Evolutionary conservation across 2,888 invertebrate genomes (phyloP), one percentile per base, ranked within the genome.

Genomic region (Drosophila infuscata): DNA sequence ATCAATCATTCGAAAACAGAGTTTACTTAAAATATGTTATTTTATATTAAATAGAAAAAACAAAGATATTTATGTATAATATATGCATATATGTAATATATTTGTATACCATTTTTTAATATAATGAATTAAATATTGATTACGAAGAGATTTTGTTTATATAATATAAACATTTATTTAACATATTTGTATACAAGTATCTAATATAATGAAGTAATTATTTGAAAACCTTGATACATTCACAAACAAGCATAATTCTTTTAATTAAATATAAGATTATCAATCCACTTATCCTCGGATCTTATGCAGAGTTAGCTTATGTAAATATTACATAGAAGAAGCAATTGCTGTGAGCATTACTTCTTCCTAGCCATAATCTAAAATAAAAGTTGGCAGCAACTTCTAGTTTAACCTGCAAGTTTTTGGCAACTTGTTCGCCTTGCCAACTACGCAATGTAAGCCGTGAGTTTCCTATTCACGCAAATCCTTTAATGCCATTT

Each of bases 401-500:
- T 58, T 35, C 35, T 56, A 41, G 57, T n/a, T 62, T 48, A 63
- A 20, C 49, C 32, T 11, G n/a, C 15, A n/a, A 8, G 74, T 12
- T 79, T 78, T 78, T 52, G 74, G 52, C 63, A 79, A 75, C 67
- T 68, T 30, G 29, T 61, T 52, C 11, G 43, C 8, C 52, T 67
- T 70, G 70, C 53, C 66, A 70, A 62, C 64, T 30, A 52, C 56
- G 49, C 70, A 73, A 35, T 61, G 71, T 64, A 72, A 74, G 81
- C 51, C 41, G 46, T 25, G 60, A 82, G 82, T 82, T 79, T 66
- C 70, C 72, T 85, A 85, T 82, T 83, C 87, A 87, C 76, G 82
- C 82, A 85, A 89, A 89, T 85, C 89, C 89, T 79, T 84, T 89
- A 85, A 85, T 84, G 74, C 85, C 83, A 85, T 85, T 85, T 85